phyloP scores from a whole-genome alignment of 2,888 invertebrate genomes.

The Theretra japonica region DNA sequence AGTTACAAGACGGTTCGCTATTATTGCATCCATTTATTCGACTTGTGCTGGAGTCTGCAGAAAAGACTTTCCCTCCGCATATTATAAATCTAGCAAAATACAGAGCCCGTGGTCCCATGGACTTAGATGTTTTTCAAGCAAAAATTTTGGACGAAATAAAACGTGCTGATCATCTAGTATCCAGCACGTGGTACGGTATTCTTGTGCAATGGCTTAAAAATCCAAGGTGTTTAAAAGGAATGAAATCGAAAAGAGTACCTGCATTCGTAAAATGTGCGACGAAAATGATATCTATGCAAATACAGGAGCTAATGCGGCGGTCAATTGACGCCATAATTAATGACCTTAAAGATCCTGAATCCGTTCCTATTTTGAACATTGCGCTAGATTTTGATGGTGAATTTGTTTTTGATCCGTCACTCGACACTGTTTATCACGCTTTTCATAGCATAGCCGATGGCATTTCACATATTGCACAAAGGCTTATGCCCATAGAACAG shows the following conservation, averaged over 20 bases:
- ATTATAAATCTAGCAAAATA: conserved; percentile 83
- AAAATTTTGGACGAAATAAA: conserved; percentile 72
- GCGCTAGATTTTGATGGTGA: conserved; percentile 82
- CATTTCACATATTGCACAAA: conserved; percentile 83
- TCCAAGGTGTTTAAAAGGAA: conserved; percentile 73
- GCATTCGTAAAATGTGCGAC: conserved; percentile 74
- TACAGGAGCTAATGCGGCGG: conserved; percentile 87
- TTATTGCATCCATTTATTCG: conserved; percentile 87
- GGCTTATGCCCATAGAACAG: conserved; percentile 85
- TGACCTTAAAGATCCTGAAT: conserved; percentile 77
- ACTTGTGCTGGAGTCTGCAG: conserved; percentile 82
- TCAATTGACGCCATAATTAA: conserved; percentile 87
- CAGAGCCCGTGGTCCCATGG: conserved; percentile 69
- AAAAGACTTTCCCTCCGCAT: conserved; percentile 77
- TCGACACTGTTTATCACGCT: conserved; percentile 80
- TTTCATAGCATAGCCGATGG: conserved; percentile 85
- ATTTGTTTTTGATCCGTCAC: conserved; percentile 85
- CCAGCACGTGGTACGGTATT: conserved; percentile 75
- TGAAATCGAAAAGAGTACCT: conserved; percentile 67
- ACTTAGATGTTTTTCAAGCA: conserved; percentile 63
- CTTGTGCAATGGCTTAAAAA: conserved; percentile 79
- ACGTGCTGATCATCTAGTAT: conserved; percentile 73
- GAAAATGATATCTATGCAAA: conserved; percentile 82
- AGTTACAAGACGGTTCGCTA: conserved; percentile 83
- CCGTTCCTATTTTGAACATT: conserved; percentile 86